Base-by-base conservation (phyloP, 2,797 vertebrate genomes). In the Sebastes matsubarae region DNA sequence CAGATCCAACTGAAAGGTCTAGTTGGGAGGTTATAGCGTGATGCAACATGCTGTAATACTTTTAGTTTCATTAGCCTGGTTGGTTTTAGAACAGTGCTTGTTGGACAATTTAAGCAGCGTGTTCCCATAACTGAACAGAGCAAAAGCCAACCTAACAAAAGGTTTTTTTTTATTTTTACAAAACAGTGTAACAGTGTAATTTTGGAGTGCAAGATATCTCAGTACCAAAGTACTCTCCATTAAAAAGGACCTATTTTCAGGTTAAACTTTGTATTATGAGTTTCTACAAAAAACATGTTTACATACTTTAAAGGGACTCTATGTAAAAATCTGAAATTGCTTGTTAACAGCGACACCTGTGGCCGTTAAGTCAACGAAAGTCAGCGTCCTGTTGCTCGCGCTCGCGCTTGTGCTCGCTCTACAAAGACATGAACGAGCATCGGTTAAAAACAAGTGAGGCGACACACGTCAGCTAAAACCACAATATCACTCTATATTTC, bases 1-100 rank as follows among this genome's bases (percentile, higher is more conserved):
- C 29, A 66, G 20, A 61, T 66, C 13, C 24, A 64, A 25, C 63
- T 65, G 55, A 72, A 66, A 70, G 24, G 27, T 80, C 27, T 22
- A n/a, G 67, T 29, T 30, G 34, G 42, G 73, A 72, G 60, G 14
- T 70, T 67, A 22, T 36, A 58, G 24, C 14, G 20, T 69, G 63
- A 82, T 65, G 68, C 34, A 86, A 72, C 42, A 46, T 22, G 38
- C 64, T 58, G 46, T 46, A 78, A 80, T 60, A 1, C 4, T 58
- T 12, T 75, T 30, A 24, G 29, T 58, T 20, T 32, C 24, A 52
- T 72, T 63, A 12, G 16, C 0, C 1, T n/a, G 16, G 30, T 10
- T 29, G n/a, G 52, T 54, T 54, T 54, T 54, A 54, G 52, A 54
- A 54, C 9, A 54, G 52, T 22, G 52, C n/a, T 54, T 38, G 13